Evolutionary conservation across 2,888 invertebrate genomes (phyloP), one percentile per base, ranked within the genome.

Genomic region (Pilophorus perplexus): DNA sequence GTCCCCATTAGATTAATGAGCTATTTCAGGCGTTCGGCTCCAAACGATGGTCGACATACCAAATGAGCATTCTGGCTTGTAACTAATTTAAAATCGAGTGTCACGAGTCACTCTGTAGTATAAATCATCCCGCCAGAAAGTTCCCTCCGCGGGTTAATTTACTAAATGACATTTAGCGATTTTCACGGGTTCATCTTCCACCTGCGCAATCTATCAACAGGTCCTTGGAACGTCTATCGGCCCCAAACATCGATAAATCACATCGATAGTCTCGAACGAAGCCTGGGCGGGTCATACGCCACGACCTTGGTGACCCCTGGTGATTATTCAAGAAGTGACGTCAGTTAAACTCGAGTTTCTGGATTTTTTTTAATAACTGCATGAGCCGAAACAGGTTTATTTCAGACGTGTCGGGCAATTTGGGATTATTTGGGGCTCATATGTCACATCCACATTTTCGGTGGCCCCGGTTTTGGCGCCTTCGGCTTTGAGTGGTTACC

Each of bases 1-100:
- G 40, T 14, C 22, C 12, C n/a, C 42, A 22, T 14, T 27, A 55
- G 55, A 55, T 55, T 59, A 59, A 59, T 42, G 59, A 59, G 59
- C n/a, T 59, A 59, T 59, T 59, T 38, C 59, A 42, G 25, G 59
- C 55, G 38, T 55, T 55, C 38, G 55, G 20, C 55, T 37, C 42
- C 59, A 28, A 25, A 52, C 52, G 52, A 52, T 28, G 52, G 28
- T 25, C 59, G 40, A 59, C 59, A 59, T 59, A 42, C 42, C 59
- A 59, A 42, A 42, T 59, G 44, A 59, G 42, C 40, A 42, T 25
- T 40, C 40, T 20, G 59, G 59, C 23, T 46, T 46, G 62, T 48
- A 62, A 62, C 62, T 62, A 62, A 62, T 62, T 62, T 62, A 62
- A 62, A 62, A 46, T 48, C 50, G 48, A 62, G 62, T 62, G 62